These are phyloP conservation scores for Muricea muricata DNA, from an alignment of 92 coral and sea anemone species.

Conservation along the genomic window DNA sequence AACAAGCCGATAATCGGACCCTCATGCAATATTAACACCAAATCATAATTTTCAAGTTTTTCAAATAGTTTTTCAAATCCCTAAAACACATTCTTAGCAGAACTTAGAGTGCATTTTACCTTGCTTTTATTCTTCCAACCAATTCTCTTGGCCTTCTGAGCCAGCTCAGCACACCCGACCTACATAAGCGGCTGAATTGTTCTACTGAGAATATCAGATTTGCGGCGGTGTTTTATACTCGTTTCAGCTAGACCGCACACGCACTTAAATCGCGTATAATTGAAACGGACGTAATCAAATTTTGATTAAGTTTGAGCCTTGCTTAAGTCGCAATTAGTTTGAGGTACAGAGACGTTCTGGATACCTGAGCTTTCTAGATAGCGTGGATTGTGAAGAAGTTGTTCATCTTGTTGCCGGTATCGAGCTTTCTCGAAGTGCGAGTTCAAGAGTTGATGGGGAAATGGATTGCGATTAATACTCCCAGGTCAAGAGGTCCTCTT, in stretches of 20 bases:
- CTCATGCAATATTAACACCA: constrained; percentile 2
- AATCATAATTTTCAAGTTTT: not conserved
- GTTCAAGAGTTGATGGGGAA: too few relatives aligned
- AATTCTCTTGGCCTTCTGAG: not conserved
- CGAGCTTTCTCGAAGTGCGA: too few relatives aligned
- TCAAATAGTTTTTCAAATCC: not conserved
- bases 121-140: not conserved
- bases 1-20: not conserved
- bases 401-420: too few relatives aligned
- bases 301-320: not conserved
- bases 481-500: too few relatives aligned
- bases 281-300: not conserved
- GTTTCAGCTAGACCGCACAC: not conserved
- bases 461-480: too few relatives aligned
- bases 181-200: not conserved
- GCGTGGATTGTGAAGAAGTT: too few relatives aligned
- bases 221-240: not conserved
- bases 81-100: not conserved
- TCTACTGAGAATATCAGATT: not conserved
- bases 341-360: too few relatives aligned
- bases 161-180: not conserved
- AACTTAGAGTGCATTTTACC: not conserved
- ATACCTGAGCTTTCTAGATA: too few relatives aligned
- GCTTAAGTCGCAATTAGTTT: not conserved
- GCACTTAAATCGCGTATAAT: not conserved